Evolutionary conservation across 1,140 invertebrate species (phyloP).

Genomic region (Adelges cooleyi): DNA sequence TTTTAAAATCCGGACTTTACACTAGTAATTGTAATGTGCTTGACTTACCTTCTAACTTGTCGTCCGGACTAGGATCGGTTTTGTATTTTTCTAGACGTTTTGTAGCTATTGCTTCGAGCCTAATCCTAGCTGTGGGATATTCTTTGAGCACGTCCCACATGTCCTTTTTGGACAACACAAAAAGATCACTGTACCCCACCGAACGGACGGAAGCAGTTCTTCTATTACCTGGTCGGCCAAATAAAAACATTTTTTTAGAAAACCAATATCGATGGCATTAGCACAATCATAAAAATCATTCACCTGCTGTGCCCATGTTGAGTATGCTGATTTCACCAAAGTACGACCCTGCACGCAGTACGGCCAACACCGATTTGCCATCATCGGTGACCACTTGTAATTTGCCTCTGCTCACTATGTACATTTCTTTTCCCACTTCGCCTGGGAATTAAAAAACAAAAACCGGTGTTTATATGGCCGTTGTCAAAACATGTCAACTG

Average conservation of each 20-base stretch:
- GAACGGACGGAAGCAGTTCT: conserved; percentile 91
- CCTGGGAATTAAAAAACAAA: conserved; percentile 50
- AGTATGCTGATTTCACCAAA: conserved; percentile 99
- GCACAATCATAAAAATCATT: conserved; percentile 38
- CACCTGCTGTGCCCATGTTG: conserved; percentile 99
- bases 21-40: not conserved
- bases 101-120: conserved; percentile 93
- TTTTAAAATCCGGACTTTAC: not conserved
- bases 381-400: conserved; percentile 95
- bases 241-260: no score
- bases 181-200: conserved; percentile 96
- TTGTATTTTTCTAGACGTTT: conserved; percentile 94
- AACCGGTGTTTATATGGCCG: not conserved
- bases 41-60: conserved; percentile 19
- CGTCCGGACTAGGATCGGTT: conserved; percentile 52
- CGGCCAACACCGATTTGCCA: conserved; percentile 91
- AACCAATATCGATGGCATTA: no score
- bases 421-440: conserved; percentile 98
- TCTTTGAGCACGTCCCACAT: conserved; percentile 99
- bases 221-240: conserved; percentile 67
- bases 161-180: conserved; percentile 96
- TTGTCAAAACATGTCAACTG: no score
- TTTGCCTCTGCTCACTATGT: conserved; percentile 93
- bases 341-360: conserved; percentile 92
- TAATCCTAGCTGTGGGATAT: conserved; percentile 88